Base-by-base conservation (phyloP, 2,888 invertebrate species). In the Ferrisia virgata region DNA sequence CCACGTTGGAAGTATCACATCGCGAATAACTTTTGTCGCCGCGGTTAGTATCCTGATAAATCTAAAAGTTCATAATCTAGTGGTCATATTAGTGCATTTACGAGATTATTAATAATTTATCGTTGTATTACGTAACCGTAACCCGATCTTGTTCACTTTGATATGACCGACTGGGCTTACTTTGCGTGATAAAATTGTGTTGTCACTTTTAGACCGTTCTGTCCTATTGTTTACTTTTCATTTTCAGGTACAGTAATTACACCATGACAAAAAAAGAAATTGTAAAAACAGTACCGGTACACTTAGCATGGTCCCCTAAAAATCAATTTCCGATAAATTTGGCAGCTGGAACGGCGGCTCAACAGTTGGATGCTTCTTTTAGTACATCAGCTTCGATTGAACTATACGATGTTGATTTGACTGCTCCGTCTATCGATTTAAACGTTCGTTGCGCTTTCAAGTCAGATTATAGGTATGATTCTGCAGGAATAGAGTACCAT, bases 181-280 rank as follows among this genome's bases (percentile, higher is more conserved):
- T 33, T 33, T 13, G 22, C 2, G 69, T 69, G 69, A 22, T 25
- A 69, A 28, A 47, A 47, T 18, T n/a, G 2, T 22, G 5, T 4
- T 5, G 11, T 36, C 22, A 72, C 33, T 33, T 72, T 9, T 15
- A 4, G 4, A 33, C 72, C 4, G 6, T 18, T 18, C 47, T 47
- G 47, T 18, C 15, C 3, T 43, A 3, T n/a, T 33, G 33, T 64
- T 64, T 31, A 33, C 4, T n/a, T 72, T 8, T n/a, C 33, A 72
- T 15, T 33, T 72, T 33, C 28, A 72, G 33, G 8, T n/a, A n/a
- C n/a, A n/a, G n/a, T n/a, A 1, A 15, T 8, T 33, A 33, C 13
- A 72, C 15, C 85, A 98, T 98, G 98, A 97, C 96, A 91, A 92
- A 98, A 85, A 98, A 98, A 89, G 97, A 98, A 90, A 91, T 98